Evolutionary conservation across 2,888 invertebrate species (phyloP), one percentile per base, ranked within the genome.

Genomic region (Tuta absoluta): DNA sequence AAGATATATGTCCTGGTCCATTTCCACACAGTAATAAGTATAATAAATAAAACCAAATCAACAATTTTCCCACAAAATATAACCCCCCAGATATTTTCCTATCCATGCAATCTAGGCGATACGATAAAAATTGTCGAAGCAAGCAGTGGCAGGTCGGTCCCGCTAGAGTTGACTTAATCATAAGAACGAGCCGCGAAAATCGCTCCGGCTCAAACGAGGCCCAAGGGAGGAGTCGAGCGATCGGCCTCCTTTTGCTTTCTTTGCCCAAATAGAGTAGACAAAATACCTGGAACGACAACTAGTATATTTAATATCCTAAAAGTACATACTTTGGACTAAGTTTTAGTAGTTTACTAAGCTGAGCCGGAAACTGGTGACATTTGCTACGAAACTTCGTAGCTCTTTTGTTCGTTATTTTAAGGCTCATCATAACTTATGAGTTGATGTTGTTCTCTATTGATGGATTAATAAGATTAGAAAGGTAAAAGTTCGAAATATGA

Each of bases 121-220:
- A 72, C 69, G 66, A 72, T 77, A 78, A 74, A 78, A 81, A 79
- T 79, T 75, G 74, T 72, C 74, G 72, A 75, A 72, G 72, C 72
- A 71, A 75, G 74, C 67, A 66, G 45, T 63, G 66, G 66, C 66
- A 66, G 77, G 71, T 77, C 80, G 77, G 77, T 89, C 91, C 89
- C 90, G 74, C 77, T 70, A 85, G 91, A 85, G 77, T 84, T 81
- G 86, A 84, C 86, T 91, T 89, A 91, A 91, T 91, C 89, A 91
- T 90, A 90, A 89, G 87, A 89, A 84, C 85, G 88, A 78, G 82
- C 84, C 84, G 87, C 86, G 86, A 87, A 84, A 88, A 89, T 87
- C 87, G 89, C 84, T 88, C 78, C 81, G 77, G 79, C 78, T 80
- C 75, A 85, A 90, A 91, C 89, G 88, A 90, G 89, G 67, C 89